Base-by-base conservation (phyloP, 2,888 invertebrate species). In the Piscicola geometra region DNA sequence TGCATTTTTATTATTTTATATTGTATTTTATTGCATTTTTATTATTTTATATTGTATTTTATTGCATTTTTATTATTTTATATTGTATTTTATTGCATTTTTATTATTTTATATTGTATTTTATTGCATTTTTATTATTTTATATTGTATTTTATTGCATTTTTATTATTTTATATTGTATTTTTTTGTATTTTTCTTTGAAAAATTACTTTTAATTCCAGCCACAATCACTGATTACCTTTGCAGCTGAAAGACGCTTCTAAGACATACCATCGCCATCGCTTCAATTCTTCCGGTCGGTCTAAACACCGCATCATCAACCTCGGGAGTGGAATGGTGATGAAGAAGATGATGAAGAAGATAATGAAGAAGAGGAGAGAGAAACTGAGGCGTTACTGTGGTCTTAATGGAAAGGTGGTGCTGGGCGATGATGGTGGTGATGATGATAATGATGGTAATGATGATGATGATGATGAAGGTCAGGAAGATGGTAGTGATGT, bases 301-400 rank as follows among this genome's bases (percentile, higher is more conserved):
- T 41, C 41, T 41, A 41, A 41, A 3, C 64, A 28, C 3, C 30
- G 21, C 47, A n/a, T 36, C 41, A 41, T 41, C 56, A n/a, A 28
- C 50, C 28, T 25, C 1, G 28, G 30, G 64, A 64, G 25, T 3
- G 64, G 30, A 28, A 64, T 15, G 64, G 21, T 5, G 64, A 64
- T 30, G 71, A 71, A 0, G 56, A 71, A 9, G 71, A 52, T 28
- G 56, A n/a, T 21, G 56, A 50, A 28, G 30, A 64, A 64, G n/a
- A 64, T 5, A n/a, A 30, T 5, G 64, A 64, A 64, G 64, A 64
- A 12, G 64, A 64, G 3, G 64, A 64, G 25, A 21, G 21, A 9
- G 64, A 64, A 28, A n/a, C 5, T 30, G 64, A 64, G 30, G n/a
- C 3, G 30, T 64, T 28, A 12, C 5, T 30, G 1, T 41, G 50